phyloP scores from a whole-genome alignment of 2,113 vertebrate genomes.

The Cephalopterus ornatus region DNA sequence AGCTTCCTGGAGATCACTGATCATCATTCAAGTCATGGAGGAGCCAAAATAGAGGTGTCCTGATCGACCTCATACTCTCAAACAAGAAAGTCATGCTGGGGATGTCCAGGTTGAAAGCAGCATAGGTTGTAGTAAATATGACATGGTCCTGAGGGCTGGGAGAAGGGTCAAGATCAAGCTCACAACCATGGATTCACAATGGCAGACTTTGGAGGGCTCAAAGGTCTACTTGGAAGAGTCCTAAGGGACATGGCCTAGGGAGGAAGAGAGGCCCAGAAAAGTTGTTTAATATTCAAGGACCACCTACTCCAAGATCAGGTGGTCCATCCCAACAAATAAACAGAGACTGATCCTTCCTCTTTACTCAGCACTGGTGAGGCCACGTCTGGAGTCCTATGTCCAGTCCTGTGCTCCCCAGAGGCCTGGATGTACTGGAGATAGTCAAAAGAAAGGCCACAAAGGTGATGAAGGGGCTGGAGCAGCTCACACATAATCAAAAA shows the following conservation, averaged over 20 bases:
- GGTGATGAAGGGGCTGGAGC: not conserved
- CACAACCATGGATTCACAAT: not conserved
- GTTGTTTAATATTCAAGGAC: not conserved
- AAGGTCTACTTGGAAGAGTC: not conserved
- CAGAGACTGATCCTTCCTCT: not conserved
- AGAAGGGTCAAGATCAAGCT: not conserved
- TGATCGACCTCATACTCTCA: not conserved
- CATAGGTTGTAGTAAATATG: not conserved
- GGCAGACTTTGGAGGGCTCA: not conserved
- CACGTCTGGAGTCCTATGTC: not conserved
- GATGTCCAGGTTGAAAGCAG: not conserved
- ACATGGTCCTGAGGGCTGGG: not conserved
- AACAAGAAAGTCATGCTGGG: not conserved
- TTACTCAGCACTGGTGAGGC: too few relatives aligned
- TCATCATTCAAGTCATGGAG: not conserved
- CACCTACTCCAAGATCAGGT: not conserved
- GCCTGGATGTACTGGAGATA: not conserved
- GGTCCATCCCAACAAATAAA: not conserved
- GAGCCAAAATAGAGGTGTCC: not conserved
- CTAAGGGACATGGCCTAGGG: not conserved
- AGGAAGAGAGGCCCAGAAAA: not conserved
- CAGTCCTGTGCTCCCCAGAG: not conserved
- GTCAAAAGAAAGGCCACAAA: not conserved
- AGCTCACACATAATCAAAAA: not conserved
- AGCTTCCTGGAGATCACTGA: not conserved